A percentile compares a stretch with the other conserved stretches of the same genome.
These are phyloP conservation scores for Lithosia quadra DNA, from an alignment of 2,888 invertebrate genomes.

Conservation along the genomic window DNA sequence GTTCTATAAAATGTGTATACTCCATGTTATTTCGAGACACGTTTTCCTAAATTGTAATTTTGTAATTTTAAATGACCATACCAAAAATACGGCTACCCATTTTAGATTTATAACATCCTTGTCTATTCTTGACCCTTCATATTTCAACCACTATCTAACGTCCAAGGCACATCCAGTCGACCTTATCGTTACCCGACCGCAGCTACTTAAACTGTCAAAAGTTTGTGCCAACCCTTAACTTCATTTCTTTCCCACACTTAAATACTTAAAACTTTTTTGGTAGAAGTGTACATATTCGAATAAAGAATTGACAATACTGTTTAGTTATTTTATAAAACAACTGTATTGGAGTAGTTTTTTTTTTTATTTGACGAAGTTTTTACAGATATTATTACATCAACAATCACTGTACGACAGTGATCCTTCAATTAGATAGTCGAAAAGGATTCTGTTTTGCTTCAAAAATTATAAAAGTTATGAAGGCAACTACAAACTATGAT, in stretches of 20 bases:
- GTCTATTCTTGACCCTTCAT: constrained; percentile 50
- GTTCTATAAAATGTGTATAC: too few relatives aligned
- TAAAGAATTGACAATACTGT: constrained; percentile 9
- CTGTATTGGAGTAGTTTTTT: too few relatives aligned
- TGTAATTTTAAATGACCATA: not conserved
- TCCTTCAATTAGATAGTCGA: too few relatives aligned
- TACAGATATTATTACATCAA: too few relatives aligned
- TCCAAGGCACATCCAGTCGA: constrained; percentile 46
- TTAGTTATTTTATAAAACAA: not conserved
- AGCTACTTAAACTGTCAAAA: constrained; percentile 63
- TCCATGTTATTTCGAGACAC: not conserved
- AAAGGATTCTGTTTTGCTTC: too few relatives aligned
- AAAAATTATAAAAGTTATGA: too few relatives aligned
- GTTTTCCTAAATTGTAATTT: not conserved
- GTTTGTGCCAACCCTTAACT: constrained; percentile 52
- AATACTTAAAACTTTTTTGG: constrained; percentile 40
- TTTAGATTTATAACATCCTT: constrained; percentile 32
- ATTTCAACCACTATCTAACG: constrained; percentile 48
- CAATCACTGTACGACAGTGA: too few relatives aligned
- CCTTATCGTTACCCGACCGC: constrained; percentile 42
- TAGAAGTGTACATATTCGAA: constrained; percentile 18
- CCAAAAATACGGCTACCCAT: constrained; percentile 13
- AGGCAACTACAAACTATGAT: too few relatives aligned
- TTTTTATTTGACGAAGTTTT: too few relatives aligned
- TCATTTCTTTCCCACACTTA: constrained; percentile 54